phyloP scores from a whole-genome alignment of 2,888 invertebrate genomes.

The Drosophila melanocephala region DNA sequence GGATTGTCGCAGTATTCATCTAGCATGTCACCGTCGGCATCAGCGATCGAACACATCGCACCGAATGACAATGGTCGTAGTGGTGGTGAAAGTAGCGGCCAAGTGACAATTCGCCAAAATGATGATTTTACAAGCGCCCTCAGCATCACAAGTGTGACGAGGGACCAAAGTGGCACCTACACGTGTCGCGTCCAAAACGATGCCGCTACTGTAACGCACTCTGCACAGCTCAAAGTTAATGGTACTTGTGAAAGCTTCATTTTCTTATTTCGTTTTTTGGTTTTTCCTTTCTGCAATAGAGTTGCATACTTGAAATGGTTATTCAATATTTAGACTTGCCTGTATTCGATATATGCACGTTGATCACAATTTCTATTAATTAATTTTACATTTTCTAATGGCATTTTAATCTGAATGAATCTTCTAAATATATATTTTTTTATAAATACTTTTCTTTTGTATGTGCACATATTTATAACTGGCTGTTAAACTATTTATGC shows the following conservation, averaged over 20 bases:
- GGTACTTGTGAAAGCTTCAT: constrained; percentile 84
- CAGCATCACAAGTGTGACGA: constrained; percentile 87
- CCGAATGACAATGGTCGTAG: constrained; percentile 83
- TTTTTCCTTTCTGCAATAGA: neutral
- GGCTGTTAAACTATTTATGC: neutral
- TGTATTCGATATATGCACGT: neutral
- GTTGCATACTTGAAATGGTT: neutral
- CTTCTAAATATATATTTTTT: too few species aligned
- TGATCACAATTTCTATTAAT: neutral
- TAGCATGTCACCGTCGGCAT: constrained; percentile 37
- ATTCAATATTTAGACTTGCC: neutral
- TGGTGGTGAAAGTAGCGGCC: constrained; percentile 85
- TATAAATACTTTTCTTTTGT: too few species aligned
- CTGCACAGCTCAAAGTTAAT: constrained; percentile 88
- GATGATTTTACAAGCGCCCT: constrained; percentile 88
- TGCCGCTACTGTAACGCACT: constrained; percentile 87
- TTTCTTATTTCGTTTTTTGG: constrained; percentile 7
- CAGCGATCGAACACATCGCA: constrained; percentile 40
- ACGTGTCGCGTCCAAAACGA: constrained; percentile 88
- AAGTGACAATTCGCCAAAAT: constrained; percentile 87
- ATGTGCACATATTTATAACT: neutral
- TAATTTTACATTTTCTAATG: neutral
- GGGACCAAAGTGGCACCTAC: constrained; percentile 87
- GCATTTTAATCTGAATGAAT: neutral
- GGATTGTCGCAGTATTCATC: constrained; percentile 50